Conservation (phyloP, 2,113 vertebrate genomes). For the Rhynchomys soricoides region DNA sequence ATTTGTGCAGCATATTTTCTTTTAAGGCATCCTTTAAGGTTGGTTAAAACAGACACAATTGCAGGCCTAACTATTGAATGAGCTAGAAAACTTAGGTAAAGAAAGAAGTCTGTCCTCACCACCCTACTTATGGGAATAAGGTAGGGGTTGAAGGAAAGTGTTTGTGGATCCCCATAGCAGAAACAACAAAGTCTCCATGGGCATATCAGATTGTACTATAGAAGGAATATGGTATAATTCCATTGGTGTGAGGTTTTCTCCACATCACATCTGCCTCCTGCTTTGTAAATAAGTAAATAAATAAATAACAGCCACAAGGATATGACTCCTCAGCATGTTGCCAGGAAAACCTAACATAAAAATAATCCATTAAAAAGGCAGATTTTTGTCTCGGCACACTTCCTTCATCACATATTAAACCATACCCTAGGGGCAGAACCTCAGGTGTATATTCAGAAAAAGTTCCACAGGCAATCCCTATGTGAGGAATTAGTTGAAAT, state of each 20-base stretch:
- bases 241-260: neutral
- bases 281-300: neutral
- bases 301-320: neutral
- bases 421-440: rapidly evolving
- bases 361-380: neutral
- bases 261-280: neutral
- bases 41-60: constrained; percentile 42
- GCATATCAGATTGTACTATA: neutral
- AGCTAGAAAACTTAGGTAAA: neutral
- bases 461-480: neutral
- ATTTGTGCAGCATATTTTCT: constrained; percentile 20
- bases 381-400: neutral
- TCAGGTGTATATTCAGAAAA: constrained; percentile 11
- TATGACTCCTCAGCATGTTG: neutral
- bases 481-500: neutral
- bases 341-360: neutral
- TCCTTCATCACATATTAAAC: neutral
- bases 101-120: neutral
- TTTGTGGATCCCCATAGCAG: neutral
- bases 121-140: neutral
- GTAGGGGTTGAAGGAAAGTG: neutral
- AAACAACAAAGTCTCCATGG: neutral
- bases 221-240: neutral
- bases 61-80: neutral
- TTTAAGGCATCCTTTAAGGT: constrained; percentile 9